Conservation (phyloP, 1,140 invertebrate genomes). For the Paracyclopina nana region DNA sequence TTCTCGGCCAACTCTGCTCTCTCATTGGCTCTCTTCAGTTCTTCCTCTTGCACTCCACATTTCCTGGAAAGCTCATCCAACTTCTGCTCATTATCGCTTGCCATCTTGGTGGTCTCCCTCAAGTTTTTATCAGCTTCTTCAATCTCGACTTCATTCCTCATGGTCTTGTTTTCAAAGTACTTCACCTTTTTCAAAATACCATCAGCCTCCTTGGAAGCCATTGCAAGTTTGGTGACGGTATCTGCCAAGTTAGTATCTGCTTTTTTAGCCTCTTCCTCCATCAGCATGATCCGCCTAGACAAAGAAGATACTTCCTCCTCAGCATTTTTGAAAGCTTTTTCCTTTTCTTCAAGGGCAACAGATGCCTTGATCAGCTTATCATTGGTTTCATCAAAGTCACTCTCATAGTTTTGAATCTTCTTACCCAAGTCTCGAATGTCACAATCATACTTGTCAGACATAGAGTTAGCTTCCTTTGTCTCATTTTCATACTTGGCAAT, state of each 20-base stretch:
- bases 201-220: slow-evolving; percentile 16
- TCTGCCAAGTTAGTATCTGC: slow-evolving; percentile 15
- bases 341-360: slow-evolving; percentile 14
- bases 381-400: slow-evolving; percentile 14
- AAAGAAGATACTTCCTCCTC: slow-evolving; percentile 10
- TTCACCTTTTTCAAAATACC: slow-evolving; percentile 13
- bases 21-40: slow-evolving; percentile 8
- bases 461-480: slow-evolving; percentile 8
- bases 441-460: slow-evolving; percentile 10
- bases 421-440: slow-evolving; percentile 16
- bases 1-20: slow-evolving; percentile 13
- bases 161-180: slow-evolving; percentile 15
- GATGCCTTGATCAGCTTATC: slow-evolving; percentile 12
- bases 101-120: slow-evolving; percentile 13
- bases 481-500: slow-evolving; percentile 14
- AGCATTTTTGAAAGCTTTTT: slow-evolving; percentile 12
- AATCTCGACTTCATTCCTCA: slow-evolving; percentile 13
- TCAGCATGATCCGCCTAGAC: slow-evolving; percentile 13
- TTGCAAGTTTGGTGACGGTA: slow-evolving; percentile 15
- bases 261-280: slow-evolving; percentile 17
- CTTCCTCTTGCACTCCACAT: slow-evolving; percentile 12
- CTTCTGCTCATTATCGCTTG: slow-evolving; percentile 13
- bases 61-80: slow-evolving; percentile 11
- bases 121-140: slow-evolving; percentile 15
- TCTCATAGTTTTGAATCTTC: slow-evolving; percentile 11